phyloP scores from a whole-genome alignment of 37 sponge, comb jelly and placozoan species.

The Hormiphora californensis region DNA sequence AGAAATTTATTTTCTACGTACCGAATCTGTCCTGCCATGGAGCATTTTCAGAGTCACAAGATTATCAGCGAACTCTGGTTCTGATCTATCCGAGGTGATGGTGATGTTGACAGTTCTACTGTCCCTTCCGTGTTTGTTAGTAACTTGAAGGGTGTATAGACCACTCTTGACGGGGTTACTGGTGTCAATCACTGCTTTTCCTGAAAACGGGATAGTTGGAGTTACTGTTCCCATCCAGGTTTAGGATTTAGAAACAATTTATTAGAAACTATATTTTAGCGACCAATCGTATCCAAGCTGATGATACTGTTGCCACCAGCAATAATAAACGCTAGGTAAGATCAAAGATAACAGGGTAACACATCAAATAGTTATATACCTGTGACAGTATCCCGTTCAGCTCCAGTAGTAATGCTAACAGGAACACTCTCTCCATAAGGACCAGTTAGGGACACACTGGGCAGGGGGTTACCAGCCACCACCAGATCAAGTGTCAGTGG shows the following conservation, averaged over 20 bases:
- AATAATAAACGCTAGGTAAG: too few relatives aligned
- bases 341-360: too few relatives aligned
- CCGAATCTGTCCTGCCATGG: too few relatives aligned
- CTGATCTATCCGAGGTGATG: not conserved
- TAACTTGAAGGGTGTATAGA: not conserved
- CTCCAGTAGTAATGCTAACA: not conserved
- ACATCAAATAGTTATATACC: too few relatives aligned
- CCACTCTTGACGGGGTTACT: not conserved
- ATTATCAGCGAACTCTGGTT: not conserved
- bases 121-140: not conserved
- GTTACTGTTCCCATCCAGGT: too few relatives aligned
- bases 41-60: not conserved
- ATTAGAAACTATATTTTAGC: too few relatives aligned
- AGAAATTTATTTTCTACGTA: too few relatives aligned
- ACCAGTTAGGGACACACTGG: constrained; percentile 7
- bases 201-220: too few relatives aligned
- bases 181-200: constrained; percentile 20
- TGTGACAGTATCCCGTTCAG: not conserved
- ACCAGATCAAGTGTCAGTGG: not conserved
- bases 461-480: constrained; percentile 16
- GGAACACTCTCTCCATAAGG: not conserved
- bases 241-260: too few relatives aligned
- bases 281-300: too few relatives aligned
- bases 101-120: not conserved
- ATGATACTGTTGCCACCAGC: too few relatives aligned